Evolutionary conservation across 2,113 vertebrate genomes (phyloP), one percentile per base, ranked within the genome.

Genomic region (Picathartes gymnocephalus): DNA sequence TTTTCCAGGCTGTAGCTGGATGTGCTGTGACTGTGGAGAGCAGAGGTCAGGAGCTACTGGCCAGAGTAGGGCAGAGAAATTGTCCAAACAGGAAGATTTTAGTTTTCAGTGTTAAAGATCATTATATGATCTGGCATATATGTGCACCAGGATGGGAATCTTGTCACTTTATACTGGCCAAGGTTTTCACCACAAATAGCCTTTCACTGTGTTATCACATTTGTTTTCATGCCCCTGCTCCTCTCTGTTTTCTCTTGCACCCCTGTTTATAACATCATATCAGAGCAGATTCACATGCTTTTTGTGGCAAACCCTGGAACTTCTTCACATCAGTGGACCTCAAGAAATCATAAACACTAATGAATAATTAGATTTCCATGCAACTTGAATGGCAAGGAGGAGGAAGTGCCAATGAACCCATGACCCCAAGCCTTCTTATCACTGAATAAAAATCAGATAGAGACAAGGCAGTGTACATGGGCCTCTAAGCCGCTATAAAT

Each of bases 401-500:
- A 72, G 44, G 37, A 71, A 65, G 54, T 58, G 47, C 70, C 71
- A 58, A 22, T 11, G 73, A 93, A 87, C 80, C 53, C 20, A 8
- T 91, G 93, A 97, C 88, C 95, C 27, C 64, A 37, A 80, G 81
- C 76, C 90, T 94, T 81, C 88, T 96, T 96, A 95, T 93, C 69
- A 91, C 93, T 83, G 90, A 96, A 80, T 37, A 94, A 92, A 96
- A 95, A 95, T 91, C 92, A 95, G 94, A 83, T 80, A 87, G 82
- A 95, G 81, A 57, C 84, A 96, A 90, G 89, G 91, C 94, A 91
- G 56, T 84, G 86, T 81, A 91, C 76, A 92, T 86, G 88, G 92
- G 81, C 72, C 44, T 90, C 92, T 97, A 97, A 96, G 96, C 93
- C 2, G 44, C 74, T 90, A 89, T 96, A 96, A 97, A 97, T 97